These are phyloP conservation scores for Ictalurus furcatus DNA, from an alignment of 2,113 vertebrate species.

Conservation along the genomic window DNA sequence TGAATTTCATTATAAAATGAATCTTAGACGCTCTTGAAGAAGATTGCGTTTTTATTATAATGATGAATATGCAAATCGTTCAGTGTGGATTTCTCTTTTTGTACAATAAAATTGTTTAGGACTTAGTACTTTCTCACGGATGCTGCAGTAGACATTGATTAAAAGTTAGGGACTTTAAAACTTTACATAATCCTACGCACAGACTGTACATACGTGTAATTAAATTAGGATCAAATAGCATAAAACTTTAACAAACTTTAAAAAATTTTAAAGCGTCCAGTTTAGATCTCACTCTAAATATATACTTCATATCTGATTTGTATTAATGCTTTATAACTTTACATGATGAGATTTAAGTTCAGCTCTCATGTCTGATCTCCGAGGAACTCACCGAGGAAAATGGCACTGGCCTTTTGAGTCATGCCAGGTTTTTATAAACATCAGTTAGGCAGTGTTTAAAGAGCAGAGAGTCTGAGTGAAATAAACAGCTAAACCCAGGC, in stretches of 20 bases:
- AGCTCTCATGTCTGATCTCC: not conserved
- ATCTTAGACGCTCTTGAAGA: not conserved
- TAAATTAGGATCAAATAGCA: not conserved
- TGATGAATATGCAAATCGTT: not conserved
- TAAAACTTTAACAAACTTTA: not conserved
- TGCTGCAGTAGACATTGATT: not conserved
- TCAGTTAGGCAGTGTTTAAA: slow-evolving; percentile 29
- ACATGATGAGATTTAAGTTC: not conserved
- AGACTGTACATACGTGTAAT: not conserved
- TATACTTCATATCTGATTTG: not conserved
- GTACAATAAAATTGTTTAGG: too few relatives aligned
- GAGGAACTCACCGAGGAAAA: not conserved
- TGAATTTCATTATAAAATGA: not conserved
- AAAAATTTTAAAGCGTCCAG: not conserved
- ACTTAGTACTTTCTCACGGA: too few relatives aligned
- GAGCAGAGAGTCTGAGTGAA: slow-evolving; percentile 16
- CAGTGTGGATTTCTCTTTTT: not conserved
- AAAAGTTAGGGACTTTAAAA: not conserved
- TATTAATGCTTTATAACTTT: not conserved
- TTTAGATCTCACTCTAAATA: not conserved
- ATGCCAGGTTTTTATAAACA: slow-evolving; percentile 28
- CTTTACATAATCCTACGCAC: not conserved
- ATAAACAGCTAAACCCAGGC: slow-evolving; percentile 19
- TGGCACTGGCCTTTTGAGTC: slow-evolving; percentile 15
- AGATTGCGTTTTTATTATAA: not conserved